Evolutionary conservation across 2,797 vertebrate genomes (phyloP).

Genomic region (Eidolon dupreanum): DNA sequence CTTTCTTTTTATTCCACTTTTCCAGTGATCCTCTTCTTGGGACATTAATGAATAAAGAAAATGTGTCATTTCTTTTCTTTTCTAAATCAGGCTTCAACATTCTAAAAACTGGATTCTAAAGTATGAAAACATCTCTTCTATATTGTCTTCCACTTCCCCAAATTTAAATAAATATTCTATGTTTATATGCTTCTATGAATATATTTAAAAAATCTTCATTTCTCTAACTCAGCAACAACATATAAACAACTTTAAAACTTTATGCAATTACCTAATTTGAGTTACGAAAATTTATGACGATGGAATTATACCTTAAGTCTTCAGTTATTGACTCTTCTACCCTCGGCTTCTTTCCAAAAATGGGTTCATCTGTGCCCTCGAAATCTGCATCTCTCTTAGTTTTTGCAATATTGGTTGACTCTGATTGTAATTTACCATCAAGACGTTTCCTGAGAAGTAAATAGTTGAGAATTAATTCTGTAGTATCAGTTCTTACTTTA

Average conservation of each 20-base stretch:
- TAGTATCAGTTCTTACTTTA: background rate
- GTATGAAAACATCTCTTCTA: background rate
- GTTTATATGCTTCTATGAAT: background rate
- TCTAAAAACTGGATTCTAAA: slow-evolving; percentile 15
- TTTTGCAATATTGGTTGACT: slow-evolving; percentile 72
- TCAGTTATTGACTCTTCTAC: slow-evolving; percentile 87
- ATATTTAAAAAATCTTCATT: background rate
- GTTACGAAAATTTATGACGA: slow-evolving; percentile 16
- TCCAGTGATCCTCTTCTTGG: background rate
- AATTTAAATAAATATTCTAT: background rate
- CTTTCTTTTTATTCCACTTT: background rate
- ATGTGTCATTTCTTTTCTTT: background rate
- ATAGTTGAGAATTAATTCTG: background rate
- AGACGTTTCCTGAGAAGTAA: slow-evolving; percentile 85
- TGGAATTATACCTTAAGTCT: slow-evolving; percentile 90
- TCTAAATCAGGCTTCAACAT: background rate
- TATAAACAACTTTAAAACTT: background rate
- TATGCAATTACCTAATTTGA: background rate
- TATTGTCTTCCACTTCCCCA: background rate
- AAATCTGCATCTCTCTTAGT: slow-evolving; percentile 89
- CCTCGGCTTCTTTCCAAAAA: slow-evolving; percentile 91
- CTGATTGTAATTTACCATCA: slow-evolving; percentile 80
- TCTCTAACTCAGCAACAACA: background rate
- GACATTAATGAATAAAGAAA: background rate
- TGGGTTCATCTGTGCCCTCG: slow-evolving; percentile 86